Conservation (phyloP, 2,797 vertebrate species). For the Thaleichthys pacificus region DNA sequence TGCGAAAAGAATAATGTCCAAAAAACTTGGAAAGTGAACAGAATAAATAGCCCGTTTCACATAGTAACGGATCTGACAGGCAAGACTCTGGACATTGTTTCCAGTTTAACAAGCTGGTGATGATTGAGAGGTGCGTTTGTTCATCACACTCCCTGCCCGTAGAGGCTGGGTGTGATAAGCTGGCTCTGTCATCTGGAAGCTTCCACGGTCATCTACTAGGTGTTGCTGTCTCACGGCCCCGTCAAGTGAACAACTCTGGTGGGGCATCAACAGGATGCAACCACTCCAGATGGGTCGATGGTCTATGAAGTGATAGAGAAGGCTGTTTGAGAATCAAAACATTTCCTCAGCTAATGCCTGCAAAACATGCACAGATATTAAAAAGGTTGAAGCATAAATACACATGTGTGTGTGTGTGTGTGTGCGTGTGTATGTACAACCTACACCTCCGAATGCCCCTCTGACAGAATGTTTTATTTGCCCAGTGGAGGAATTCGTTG, state of each 20-base stretch:
- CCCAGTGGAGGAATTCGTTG: slow-evolving; percentile 27
- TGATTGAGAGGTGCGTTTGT: not conserved
- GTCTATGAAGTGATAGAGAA: not conserved
- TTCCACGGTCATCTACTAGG: not conserved
- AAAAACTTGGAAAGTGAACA: not conserved
- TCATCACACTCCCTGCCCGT: not conserved
- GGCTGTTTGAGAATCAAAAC: not conserved
- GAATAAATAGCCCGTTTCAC: not conserved
- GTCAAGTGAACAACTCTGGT: not conserved
- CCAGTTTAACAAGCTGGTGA: not conserved
- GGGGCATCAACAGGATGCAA: not conserved
- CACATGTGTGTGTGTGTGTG: not conserved
- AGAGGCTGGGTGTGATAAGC: slow-evolving; percentile 5
- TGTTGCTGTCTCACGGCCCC: not conserved
- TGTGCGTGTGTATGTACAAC: slow-evolving; percentile 1
- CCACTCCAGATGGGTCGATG: not conserved
- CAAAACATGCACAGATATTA: not conserved
- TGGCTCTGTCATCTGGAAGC: not conserved
- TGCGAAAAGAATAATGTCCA: not conserved
- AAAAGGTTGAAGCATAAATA: not conserved
- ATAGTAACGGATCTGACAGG: not conserved
- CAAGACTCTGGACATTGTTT: not conserved
- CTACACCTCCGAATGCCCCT: slow-evolving; percentile 19
- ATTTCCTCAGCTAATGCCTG: not conserved
- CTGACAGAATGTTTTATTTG: slow-evolving; percentile 20